Evolutionary conservation across 2,113 vertebrate species (phyloP), one percentile per base, ranked within the genome.

Genomic region (Galeopterus variegatus): DNA sequence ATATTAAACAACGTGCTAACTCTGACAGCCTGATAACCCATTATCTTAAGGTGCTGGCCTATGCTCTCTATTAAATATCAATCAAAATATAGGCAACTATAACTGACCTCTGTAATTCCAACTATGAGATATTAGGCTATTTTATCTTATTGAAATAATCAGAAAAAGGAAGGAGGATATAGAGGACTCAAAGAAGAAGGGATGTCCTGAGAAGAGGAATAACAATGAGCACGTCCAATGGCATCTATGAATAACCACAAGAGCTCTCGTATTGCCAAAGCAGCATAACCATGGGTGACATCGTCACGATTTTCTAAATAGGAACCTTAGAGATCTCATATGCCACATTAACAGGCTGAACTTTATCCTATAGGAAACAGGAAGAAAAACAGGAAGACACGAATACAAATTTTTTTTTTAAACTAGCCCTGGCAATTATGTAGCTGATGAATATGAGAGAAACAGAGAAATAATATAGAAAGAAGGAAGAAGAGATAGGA

Each of bases 1-100:
- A 81, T 28, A 81, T 21, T 80, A 64, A 85, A 77, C 69, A 77
- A 67, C 1, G 14, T 15, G 14, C 28, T 85, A 69, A 91, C 50
- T 52, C n/a, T 87, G 62, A 84, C 52, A 92, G 72, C 36, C 72
- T 75, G 58, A 62, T 54, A 58, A 96, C 77, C 26, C n/a, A 79
- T 33, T 75, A 50, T 54, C 50, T 52, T 54, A 31, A 69, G 54
- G 28, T 48, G 28, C 33, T 93, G 26, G 8, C 41, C 36, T 60
- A 67, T 65, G 36, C 65, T 81, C 41, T 56, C 0, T 18, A 70
- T 72, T 84, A 50, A 82, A 31, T 28, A 80, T 75, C 36, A 85
- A 87, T 31, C 65, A 86, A 91, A 91, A 93, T 54, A 60, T 0
- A 48, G 65, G 41, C 56, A 77, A 80, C 24, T 48, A n/a, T 28